These are phyloP conservation scores for Sigmodon hispidus DNA, from an alignment of 2,113 vertebrate genomes.

Conservation along the genomic window DNA sequence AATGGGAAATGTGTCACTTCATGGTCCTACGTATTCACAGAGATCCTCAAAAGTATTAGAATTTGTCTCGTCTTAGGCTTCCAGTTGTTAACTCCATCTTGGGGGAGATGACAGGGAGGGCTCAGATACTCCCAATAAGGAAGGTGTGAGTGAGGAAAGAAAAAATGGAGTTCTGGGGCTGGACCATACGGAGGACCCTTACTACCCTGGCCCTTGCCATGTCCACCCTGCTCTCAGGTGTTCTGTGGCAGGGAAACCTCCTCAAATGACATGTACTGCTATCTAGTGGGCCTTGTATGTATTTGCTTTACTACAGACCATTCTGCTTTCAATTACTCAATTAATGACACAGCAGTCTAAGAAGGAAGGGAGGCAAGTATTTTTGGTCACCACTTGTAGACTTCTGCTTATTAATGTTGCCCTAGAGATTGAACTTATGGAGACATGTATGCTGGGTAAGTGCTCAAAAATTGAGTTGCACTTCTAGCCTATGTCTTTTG, in stretches of 20 bases:
- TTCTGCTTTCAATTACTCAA: background rate
- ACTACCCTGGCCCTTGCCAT: rapidly evolving
- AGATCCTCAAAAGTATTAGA: background rate
- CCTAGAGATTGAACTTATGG: background rate
- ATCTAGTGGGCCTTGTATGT: too few species aligned
- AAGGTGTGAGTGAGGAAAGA: background rate
- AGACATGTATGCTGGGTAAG: background rate
- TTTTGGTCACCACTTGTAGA: background rate
- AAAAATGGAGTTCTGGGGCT: background rate
- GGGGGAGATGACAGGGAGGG: rapidly evolving
- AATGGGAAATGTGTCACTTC: background rate
- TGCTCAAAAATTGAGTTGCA: background rate
- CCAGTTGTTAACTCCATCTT: background rate
- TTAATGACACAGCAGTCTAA: background rate
- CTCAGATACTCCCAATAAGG: background rate
- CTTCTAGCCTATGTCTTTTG: too few species aligned
- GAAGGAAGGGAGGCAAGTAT: background rate
- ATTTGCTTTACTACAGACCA: background rate
- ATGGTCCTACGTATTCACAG: background rate
- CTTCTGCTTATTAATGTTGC: background rate
- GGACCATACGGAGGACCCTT: background rate
- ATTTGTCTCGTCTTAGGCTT: background rate
- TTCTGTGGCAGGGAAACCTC: background rate
- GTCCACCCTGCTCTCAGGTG: background rate
- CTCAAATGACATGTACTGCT: background rate